These are phyloP conservation scores for Panopea generosa DNA, from an alignment of 2,888 invertebrate species.

Conservation along the genomic window DNA sequence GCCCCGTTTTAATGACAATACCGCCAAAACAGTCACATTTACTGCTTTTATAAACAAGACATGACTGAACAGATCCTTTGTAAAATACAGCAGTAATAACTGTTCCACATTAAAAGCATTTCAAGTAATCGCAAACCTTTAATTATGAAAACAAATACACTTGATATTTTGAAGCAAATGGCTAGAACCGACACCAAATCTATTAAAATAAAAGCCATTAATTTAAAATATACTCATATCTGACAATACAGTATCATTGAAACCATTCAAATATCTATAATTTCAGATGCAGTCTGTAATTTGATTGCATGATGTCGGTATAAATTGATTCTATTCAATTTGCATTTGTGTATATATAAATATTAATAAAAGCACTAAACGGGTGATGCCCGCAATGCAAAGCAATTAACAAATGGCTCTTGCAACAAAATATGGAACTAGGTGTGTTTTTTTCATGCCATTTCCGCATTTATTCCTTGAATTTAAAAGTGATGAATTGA, in stretches of 20 bases:
- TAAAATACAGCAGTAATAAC: no score
- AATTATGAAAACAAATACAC: no score
- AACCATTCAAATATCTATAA: constrained; percentile 7
- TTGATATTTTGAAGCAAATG: no score
- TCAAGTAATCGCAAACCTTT: no score
- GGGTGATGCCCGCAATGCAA: background rate
- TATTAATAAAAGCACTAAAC: constrained; percentile 1
- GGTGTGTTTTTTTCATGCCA: no score
- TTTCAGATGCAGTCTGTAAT: constrained; percentile 12
- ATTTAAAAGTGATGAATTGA: no score
- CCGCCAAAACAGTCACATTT: no score
- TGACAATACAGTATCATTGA: background rate
- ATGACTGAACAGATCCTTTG: no score
- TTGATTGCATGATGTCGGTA: background rate
- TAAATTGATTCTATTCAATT: constrained; percentile 15
- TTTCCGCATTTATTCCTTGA: no score
- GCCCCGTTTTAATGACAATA: no score
- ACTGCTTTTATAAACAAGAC: no score
- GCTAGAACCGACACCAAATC: constrained; percentile 1
- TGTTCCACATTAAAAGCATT: no score
- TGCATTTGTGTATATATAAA: constrained; percentile 11
- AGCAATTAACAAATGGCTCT: constrained; percentile 10
- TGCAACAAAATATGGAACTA: background rate
- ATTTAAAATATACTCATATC: constrained; percentile 20
- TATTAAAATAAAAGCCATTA: constrained; percentile 26